phyloP scores from a whole-genome alignment of 2,888 invertebrate species.

The Phengaris arion region DNA sequence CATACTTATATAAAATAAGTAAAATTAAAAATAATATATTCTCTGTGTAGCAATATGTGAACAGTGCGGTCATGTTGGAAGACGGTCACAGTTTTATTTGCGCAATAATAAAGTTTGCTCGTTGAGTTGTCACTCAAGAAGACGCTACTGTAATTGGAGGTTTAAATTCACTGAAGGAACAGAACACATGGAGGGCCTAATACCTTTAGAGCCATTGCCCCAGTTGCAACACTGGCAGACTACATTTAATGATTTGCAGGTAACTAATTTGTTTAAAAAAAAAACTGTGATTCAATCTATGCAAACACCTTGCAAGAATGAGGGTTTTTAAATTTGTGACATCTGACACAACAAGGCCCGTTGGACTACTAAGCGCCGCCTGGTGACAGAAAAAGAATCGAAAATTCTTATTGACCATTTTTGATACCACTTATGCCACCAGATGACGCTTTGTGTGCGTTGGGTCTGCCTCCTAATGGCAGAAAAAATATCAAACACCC shows the following conservation, averaged over 20 bases:
- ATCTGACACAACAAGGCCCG: no score
- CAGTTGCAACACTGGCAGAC: slow-evolving; percentile 73
- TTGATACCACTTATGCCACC: no score
- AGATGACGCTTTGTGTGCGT: no score
- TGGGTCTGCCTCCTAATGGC: no score
- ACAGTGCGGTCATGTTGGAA: slow-evolving; percentile 68
- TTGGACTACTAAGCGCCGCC: no score
- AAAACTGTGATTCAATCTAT: background rate
- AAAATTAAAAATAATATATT: background rate
- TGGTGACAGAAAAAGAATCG: no score
- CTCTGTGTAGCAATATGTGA: slow-evolving; percentile 66
- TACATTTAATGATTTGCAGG: slow-evolving; percentile 64
- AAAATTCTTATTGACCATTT: no score
- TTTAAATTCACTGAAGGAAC: slow-evolving; percentile 72
- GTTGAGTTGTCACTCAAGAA: slow-evolving; percentile 60
- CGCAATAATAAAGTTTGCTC: slow-evolving; percentile 70
- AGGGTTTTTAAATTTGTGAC: no score
- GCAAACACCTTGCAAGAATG: background rate
- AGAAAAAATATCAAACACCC: no score
- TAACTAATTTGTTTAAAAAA: slow-evolving; percentile 36
- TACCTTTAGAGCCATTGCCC: slow-evolving; percentile 72
- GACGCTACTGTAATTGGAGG: slow-evolving; percentile 60
- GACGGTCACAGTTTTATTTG: slow-evolving; percentile 62
- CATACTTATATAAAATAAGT: background rate
- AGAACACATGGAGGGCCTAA: slow-evolving; percentile 72